Conservation (phyloP, 2,888 invertebrate species). For the Scrobipalpa costella region DNA sequence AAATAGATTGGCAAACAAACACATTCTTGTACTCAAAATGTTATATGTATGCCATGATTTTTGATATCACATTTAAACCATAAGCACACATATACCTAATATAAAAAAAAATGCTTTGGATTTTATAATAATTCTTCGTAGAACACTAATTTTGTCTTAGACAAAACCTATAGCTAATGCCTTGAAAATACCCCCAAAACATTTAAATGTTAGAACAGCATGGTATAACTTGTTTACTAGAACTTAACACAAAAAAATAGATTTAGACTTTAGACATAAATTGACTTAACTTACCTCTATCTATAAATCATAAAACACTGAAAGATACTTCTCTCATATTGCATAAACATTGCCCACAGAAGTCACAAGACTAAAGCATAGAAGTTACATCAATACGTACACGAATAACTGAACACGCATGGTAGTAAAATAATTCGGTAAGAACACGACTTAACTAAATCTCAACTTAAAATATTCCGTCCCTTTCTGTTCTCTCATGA, state of each 20-base stretch:
- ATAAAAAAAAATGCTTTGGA: not conserved
- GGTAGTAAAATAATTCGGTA: too few relatives aligned
- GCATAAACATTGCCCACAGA: conserved; percentile 34
- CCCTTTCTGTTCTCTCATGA: too few relatives aligned
- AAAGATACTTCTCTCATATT: conserved; percentile 34
- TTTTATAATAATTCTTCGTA: not conserved
- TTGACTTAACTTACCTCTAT: not conserved
- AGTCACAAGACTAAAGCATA: not conserved
- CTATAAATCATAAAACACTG: not conserved
- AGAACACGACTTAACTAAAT: too few relatives aligned
- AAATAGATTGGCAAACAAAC: too few relatives aligned
- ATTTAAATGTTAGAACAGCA: conserved; percentile 16
- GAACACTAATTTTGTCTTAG: not conserved
- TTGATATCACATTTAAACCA: too few relatives aligned
- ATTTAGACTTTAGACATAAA: not conserved
- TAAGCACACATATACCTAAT: not conserved
- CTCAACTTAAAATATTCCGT: too few relatives aligned
- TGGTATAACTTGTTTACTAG: not conserved
- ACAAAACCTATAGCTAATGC: not conserved
- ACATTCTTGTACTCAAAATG: too few relatives aligned
- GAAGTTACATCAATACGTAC: not conserved
- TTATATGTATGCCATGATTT: too few relatives aligned
- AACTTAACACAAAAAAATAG: not conserved
- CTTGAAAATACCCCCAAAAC: not conserved
- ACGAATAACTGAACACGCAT: conserved; percentile 6